Conservation (phyloP, 2,113 vertebrate species). For the Macrotus californicus region DNA sequence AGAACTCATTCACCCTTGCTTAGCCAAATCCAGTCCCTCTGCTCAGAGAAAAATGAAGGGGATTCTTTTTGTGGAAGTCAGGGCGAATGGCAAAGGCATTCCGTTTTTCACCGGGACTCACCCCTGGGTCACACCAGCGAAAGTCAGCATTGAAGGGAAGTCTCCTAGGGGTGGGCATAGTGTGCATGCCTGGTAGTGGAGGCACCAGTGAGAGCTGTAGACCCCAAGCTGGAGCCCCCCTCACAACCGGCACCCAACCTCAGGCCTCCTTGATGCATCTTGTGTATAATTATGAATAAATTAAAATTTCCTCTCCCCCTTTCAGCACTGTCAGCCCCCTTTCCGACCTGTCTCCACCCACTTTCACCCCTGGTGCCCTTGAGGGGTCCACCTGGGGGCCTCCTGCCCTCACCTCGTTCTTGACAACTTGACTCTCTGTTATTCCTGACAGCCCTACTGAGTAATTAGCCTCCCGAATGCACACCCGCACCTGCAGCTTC, state of each 20-base stretch:
- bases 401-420: too few relatives aligned
- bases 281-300: neutral
- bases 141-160: neutral
- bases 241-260: fast-evolving
- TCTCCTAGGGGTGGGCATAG: neutral
- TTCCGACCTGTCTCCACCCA: neutral
- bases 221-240: neutral
- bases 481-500: neutral
- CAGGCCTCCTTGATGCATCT: neutral
- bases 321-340: neutral
- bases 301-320: neutral
- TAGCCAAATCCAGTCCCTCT: neutral
- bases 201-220: neutral
- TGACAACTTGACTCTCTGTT: neutral
- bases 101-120: neutral
- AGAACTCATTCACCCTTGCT: neutral
- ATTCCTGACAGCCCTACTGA: neutral
- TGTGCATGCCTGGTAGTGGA: neutral
- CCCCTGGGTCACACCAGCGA: neutral
- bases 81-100: neutral
- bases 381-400: neutral
- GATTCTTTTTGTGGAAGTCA: neutral
- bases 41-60: neutral
- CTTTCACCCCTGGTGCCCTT: neutral
- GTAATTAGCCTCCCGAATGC: neutral